Percentiles rank a stretch among this genome's conserved stretches.
Conservation (phyloP, 53 echinoderm and acorn worm species). For the Henricia sp. region DNA sequence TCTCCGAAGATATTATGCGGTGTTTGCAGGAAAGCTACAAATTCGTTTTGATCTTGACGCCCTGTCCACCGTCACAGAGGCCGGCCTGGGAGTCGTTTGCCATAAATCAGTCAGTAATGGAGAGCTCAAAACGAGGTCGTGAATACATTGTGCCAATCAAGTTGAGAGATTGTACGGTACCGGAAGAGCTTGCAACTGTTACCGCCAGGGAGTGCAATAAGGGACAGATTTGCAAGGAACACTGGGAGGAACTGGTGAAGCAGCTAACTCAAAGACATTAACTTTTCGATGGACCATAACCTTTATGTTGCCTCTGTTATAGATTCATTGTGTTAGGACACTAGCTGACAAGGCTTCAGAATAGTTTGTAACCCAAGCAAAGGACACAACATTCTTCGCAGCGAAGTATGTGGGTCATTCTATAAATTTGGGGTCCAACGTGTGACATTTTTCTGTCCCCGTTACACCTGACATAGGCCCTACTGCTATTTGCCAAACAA, state of each 20-base stretch:
- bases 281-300: no score
- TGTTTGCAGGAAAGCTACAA: conserved; percentile 63
- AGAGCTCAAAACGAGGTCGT: conserved; percentile 14
- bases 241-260: conserved; percentile 53
- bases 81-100: not conserved
- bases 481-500: no score
- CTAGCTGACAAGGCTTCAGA: no score
- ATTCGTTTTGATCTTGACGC: conserved; percentile 67
- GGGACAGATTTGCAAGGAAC: conserved; percentile 47
- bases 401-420: no score
- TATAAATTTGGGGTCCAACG: no score
- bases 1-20: conserved; percentile 1
- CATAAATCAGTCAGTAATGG: conserved; percentile 35
- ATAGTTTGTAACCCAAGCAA: no score
- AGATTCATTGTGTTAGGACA: no score
- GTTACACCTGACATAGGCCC: no score
- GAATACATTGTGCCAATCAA: conserved; percentile 64
- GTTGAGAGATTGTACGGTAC: conserved; percentile 43
- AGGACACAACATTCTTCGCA: no score
- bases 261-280: not conserved
- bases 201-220: conserved; percentile 47
- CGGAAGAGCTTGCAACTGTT: conserved; percentile 6
- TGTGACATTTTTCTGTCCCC: no score
- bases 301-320: no score
- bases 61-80: not conserved